Conservation (phyloP, 2,113 vertebrate genomes). For the Neogobius melanostomus region DNA sequence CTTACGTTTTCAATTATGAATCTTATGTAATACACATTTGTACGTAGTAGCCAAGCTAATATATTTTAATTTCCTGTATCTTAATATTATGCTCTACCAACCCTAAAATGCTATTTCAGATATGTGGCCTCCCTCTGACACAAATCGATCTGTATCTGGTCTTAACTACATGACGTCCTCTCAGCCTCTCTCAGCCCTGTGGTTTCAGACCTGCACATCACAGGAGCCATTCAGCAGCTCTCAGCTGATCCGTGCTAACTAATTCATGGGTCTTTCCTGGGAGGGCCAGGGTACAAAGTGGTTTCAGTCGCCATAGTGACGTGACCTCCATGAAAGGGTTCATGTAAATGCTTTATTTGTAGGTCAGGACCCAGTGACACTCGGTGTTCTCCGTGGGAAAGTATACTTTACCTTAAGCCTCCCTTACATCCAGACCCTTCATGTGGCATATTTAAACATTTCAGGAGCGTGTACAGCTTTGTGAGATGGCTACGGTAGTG, state of each 20-base stretch:
- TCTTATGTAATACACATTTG: too few relatives aligned
- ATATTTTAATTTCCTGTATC: too few relatives aligned
- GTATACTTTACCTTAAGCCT: too few relatives aligned
- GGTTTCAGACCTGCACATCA: slow-evolving; percentile 9
- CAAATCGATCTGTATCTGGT: neutral
- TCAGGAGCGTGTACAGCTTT: too few relatives aligned
- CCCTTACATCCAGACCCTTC: too few relatives aligned
- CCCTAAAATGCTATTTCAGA: neutral
- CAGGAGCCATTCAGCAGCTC: slow-evolving; percentile 16
- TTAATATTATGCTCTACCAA: too few relatives aligned
- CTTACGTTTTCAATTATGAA: too few relatives aligned
- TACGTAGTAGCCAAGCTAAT: too few relatives aligned
- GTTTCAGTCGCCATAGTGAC: slow-evolving; percentile 21
- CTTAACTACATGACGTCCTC: neutral
- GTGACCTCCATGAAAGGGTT: slow-evolving; percentile 32
- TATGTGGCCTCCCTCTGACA: neutral
- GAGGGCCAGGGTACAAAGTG: slow-evolving; percentile 40
- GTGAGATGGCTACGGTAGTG: too few relatives aligned
- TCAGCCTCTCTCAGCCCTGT: neutral
- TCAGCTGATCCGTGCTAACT: slow-evolving; percentile 51
- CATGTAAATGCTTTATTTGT: slow-evolving; percentile 26
- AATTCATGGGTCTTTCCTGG: slow-evolving; percentile 57
- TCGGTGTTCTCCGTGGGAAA: too few relatives aligned
- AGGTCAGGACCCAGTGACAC: slow-evolving; percentile 36
- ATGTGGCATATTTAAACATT: too few relatives aligned